These are phyloP conservation scores for Malurus elegans DNA, from an alignment of 2,113 vertebrate species.

Conservation along the genomic window DNA sequence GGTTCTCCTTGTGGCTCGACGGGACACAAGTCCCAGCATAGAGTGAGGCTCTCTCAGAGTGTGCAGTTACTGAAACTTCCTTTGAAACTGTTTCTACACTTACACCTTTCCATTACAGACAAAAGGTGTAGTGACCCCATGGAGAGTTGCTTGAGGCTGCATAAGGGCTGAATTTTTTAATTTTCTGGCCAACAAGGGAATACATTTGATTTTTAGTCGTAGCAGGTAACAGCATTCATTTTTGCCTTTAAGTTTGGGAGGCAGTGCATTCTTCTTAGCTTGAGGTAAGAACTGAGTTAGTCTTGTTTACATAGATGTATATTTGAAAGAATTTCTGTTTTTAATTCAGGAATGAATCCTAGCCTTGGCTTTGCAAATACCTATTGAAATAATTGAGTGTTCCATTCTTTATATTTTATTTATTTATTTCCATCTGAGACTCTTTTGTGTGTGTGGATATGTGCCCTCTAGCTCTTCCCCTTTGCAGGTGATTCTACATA, in stretches of 20 bases:
- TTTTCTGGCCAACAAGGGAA: background rate
- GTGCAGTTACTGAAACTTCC: background rate
- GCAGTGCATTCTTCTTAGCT: background rate
- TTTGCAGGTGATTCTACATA: background rate
- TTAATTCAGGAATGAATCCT: constrained; percentile 17
- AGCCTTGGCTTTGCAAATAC: background rate
- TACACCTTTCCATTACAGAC: background rate
- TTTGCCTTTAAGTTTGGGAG: background rate
- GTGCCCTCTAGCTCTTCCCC: background rate
- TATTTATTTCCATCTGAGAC: background rate
- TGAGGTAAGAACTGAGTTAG: background rate
- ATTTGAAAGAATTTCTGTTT: background rate
- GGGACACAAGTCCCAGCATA: background rate
- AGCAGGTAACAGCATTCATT: background rate
- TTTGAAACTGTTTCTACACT: background rate
- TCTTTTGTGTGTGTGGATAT: background rate
- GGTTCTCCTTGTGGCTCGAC: fast-evolving
- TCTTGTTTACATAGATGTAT: background rate
- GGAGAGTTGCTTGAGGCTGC: background rate
- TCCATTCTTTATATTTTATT: background rate
- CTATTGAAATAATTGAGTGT: background rate
- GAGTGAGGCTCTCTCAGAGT: background rate
- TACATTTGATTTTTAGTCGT: background rate
- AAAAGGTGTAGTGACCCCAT: background rate
- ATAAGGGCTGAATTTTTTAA: background rate